phyloP scores from a whole-genome alignment of 35 echinoderm and acorn worm species.

The Ophiothrix spiculata region DNA sequence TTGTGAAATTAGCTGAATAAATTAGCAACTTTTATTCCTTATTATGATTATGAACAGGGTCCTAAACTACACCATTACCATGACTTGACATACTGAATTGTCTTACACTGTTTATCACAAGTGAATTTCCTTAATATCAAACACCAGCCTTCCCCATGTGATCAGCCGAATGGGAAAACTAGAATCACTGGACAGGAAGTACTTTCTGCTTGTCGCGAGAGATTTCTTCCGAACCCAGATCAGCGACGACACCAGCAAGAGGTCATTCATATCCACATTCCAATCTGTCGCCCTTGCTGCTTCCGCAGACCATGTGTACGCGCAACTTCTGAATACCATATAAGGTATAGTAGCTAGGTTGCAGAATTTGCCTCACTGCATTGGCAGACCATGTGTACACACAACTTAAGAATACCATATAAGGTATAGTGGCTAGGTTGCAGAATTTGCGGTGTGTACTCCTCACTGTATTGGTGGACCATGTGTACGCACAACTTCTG shows the following conservation, averaged over 20 bases:
- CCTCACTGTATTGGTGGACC: slow-evolving; percentile 18
- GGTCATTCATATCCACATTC: slow-evolving; percentile 87
- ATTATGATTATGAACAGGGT: no score
- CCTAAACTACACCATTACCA: no score
- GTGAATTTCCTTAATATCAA: slow-evolving; percentile 38
- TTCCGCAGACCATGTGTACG: slow-evolving; percentile 48
- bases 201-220: slow-evolving; percentile 83
- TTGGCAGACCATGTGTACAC: slow-evolving; percentile 51
- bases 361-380: not conserved
- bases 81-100: no score
- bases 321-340: slow-evolving; percentile 18
- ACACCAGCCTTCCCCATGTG: slow-evolving; percentile 74
- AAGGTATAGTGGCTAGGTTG: no score
- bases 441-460: slow-evolving; percentile 64
- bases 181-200: slow-evolving; percentile 77
- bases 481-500: slow-evolving; percentile 47
- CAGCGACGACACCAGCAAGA: slow-evolving; percentile 55
- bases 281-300: slow-evolving; percentile 49
- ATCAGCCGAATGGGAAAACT: slow-evolving; percentile 91
- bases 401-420: slow-evolving; percentile 16
- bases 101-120: no score
- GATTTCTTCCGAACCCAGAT: slow-evolving; percentile 88
- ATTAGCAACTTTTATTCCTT: no score
- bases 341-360: no score
- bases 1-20: no score